Evolutionary conservation across 2,113 vertebrate species (phyloP).

Genomic region (Rhineura floridana): DNA sequence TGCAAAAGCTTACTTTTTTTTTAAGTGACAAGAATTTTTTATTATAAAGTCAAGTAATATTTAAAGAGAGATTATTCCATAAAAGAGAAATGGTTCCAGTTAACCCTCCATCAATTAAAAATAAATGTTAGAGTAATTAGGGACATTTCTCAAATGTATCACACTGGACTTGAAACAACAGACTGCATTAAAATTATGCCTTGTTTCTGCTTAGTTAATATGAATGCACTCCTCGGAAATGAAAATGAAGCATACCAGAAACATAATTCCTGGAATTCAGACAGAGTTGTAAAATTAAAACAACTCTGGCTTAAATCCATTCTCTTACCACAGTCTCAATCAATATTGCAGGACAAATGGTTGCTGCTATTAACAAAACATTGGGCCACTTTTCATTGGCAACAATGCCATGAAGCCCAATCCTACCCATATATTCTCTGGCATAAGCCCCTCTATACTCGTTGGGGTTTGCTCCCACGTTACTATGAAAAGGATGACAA

Average conservation of each 20-base stretch:
- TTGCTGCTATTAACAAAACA: not conserved
- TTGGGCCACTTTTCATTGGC: not conserved
- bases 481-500: not conserved
- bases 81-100: slow-evolving; percentile 35
- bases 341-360: not conserved
- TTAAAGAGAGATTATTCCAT: slow-evolving; percentile 11
- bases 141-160: slow-evolving; percentile 54
- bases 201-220: slow-evolving; percentile 38
- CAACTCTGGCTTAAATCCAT: not conserved
- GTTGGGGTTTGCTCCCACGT: not conserved
- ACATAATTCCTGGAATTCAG: not conserved
- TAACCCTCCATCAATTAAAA: slow-evolving; percentile 61
- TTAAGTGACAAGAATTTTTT: slow-evolving; percentile 28
- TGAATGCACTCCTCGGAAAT: slow-evolving; percentile 47
- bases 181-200: slow-evolving; percentile 45
- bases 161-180: slow-evolving; percentile 51
- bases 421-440: not conserved
- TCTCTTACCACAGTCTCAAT: not conserved
- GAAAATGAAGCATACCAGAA: not conserved
- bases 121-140: slow-evolving; percentile 55
- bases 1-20: not conserved
- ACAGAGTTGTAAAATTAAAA: not conserved
- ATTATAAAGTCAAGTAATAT: slow-evolving; percentile 25
- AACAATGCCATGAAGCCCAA: not conserved
- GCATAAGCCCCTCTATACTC: not conserved